phyloP scores from a whole-genome alignment of 2,888 invertebrate species.

The Philaethria dido region DNA sequence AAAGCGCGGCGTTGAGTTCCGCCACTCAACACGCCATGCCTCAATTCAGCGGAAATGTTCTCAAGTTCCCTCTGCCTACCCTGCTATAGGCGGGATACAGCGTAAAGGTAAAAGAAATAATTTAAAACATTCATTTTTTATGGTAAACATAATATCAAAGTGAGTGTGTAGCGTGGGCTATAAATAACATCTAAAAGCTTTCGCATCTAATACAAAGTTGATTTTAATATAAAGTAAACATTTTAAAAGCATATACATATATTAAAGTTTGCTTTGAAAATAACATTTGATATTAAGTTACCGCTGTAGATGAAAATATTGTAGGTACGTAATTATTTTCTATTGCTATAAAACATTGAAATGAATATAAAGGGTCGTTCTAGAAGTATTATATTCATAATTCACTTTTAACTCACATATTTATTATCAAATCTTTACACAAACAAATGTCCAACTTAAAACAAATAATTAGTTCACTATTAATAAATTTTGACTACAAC shows the following conservation, averaged over 20 bases:
- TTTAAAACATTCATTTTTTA: slow-evolving; percentile 8
- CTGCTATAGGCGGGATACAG: too few relatives aligned
- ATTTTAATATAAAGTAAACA: slow-evolving; percentile 9
- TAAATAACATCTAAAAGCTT: slow-evolving; percentile 28
- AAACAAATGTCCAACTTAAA: too few relatives aligned
- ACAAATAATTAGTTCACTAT: too few relatives aligned
- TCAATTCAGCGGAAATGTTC: too few relatives aligned
- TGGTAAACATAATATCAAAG: slow-evolving; percentile 9
- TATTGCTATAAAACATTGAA: background rate
- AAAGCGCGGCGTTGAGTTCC: too few relatives aligned
- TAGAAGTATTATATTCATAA: too few relatives aligned
- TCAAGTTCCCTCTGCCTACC: too few relatives aligned
- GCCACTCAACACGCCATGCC: too few relatives aligned
- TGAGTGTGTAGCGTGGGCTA: slow-evolving; percentile 11
- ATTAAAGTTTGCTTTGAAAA: background rate
- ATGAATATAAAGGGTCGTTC: background rate
- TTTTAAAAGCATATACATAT: slow-evolving; percentile 1
- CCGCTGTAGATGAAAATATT: background rate
- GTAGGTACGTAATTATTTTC: background rate
- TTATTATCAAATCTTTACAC: too few relatives aligned
- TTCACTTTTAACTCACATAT: too few relatives aligned
- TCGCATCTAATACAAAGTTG: background rate
- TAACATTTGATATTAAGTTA: slow-evolving; percentile 1
- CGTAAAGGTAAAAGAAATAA: too few relatives aligned
- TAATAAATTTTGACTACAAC: background rate